Conservation (phyloP, 2,113 vertebrate species). For the Microtus richardsoni region DNA sequence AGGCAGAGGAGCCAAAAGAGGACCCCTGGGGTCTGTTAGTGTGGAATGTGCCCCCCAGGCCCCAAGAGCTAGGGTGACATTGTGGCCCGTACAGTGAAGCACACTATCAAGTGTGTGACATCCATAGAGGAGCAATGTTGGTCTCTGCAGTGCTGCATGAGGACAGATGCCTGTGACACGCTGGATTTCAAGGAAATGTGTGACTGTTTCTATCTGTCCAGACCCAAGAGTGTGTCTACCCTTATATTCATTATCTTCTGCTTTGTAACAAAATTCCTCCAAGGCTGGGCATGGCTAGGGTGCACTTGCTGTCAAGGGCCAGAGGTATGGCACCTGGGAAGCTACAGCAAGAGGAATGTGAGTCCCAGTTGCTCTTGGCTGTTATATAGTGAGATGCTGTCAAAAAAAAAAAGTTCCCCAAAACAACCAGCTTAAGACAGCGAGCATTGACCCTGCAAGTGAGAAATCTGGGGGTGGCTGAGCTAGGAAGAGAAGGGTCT, state of each 20-base stretch:
- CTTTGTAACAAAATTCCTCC: not conserved
- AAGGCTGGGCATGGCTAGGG: not conserved
- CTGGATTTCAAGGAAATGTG: not conserved
- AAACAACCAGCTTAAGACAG: not conserved
- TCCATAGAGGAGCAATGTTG: not conserved
- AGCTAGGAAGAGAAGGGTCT: not conserved
- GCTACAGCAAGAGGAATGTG: not conserved
- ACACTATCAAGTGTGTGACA: not conserved
- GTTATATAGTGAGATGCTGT: not conserved
- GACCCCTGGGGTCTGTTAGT: not conserved
- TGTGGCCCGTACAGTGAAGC: not conserved
- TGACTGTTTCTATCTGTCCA: not conserved
- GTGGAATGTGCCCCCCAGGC: not conserved
- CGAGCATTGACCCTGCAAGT: fast-evolving
- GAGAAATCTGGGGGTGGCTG: not conserved
- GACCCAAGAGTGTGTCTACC: not conserved
- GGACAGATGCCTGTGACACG: fast-evolving
- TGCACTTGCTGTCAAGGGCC: not conserved
- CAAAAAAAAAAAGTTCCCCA: not conserved
- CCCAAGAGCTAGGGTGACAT: not conserved
- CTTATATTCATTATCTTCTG: not conserved
- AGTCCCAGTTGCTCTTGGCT: not conserved
- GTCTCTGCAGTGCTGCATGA: not conserved
- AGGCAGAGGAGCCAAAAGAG: not conserved
- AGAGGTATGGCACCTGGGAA: not conserved